Conservation (phyloP, 2,888 invertebrate species). For the Argyra leucocephala region DNA sequence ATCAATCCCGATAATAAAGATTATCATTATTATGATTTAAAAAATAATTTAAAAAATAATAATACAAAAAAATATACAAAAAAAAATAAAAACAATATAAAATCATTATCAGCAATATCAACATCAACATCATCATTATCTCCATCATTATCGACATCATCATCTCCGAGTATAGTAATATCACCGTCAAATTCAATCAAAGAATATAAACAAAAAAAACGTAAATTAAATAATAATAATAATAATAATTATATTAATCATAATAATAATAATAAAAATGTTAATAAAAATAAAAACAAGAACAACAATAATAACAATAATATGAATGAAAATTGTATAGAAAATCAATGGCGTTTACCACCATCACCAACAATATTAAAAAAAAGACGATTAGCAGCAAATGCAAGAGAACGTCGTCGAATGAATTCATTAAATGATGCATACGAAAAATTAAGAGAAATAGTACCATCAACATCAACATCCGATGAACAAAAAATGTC, state of each 20-base stretch:
- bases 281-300: not conserved
- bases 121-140: no score
- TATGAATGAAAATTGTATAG: not conserved
- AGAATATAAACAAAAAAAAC: no score
- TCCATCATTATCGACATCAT: no score
- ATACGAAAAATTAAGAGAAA: slow-evolving; percentile 60
- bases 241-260: not conserved
- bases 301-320: not conserved
- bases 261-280: not conserved
- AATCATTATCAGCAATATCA: no score
- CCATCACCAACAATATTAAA: slow-evolving; percentile 51
- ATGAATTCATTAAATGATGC: slow-evolving; percentile 71
- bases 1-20: no score
- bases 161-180: no score
- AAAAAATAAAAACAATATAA: no score
- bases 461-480: slow-evolving; percentile 58
- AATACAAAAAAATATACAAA: no score
- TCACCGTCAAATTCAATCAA: no score
- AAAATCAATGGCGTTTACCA: slow-evolving; percentile 27
- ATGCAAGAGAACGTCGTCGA: slow-evolving; percentile 61
- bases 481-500: slow-evolving; percentile 63
- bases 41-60: no score
- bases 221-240: no score
- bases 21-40: no score
- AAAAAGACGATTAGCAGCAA: slow-evolving; percentile 59